Percentiles rank a stretch among this genome's conserved stretches.
Conservation (phyloP, 1,140 invertebrate species). For the Drosophila ambigua region DNA sequence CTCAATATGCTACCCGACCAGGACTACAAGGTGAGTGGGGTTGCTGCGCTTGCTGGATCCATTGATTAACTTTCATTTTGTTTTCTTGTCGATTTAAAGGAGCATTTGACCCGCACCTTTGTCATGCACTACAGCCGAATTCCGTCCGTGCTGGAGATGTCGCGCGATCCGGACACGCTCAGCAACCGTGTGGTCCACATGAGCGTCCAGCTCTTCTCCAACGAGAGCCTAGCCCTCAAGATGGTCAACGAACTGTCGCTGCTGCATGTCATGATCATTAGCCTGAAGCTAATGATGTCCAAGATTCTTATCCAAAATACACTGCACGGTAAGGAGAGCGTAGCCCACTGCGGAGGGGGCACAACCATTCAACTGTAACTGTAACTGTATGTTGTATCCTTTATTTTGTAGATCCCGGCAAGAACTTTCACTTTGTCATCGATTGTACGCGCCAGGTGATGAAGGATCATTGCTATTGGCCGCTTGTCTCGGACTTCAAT, state of each 20-base stretch:
- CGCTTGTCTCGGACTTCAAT: slow-evolving; percentile 97
- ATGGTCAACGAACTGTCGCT: slow-evolving; percentile 96
- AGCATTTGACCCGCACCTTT: slow-evolving; percentile 96
- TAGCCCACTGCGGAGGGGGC: too few species aligned
- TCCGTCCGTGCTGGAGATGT: slow-evolving; percentile 94
- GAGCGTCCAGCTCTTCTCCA: slow-evolving; percentile 97
- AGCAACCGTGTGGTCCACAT: slow-evolving; percentile 98
- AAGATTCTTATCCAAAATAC: slow-evolving; percentile 94
- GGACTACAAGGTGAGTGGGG: slow-evolving; percentile 97
- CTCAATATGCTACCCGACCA: slow-evolving; percentile 97
- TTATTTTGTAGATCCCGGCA: slow-evolving; percentile 87
- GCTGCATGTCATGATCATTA: slow-evolving; percentile 97
- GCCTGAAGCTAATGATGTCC: slow-evolving; percentile 96
- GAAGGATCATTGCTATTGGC: slow-evolving; percentile 99
- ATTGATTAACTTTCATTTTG: neutral
- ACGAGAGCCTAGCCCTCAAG: slow-evolving; percentile 93
- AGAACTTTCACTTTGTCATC: slow-evolving; percentile 95
- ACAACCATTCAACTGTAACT: neutral
- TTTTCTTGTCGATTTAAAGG: slow-evolving; percentile 85
- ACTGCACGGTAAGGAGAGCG: slow-evolving; percentile 88
- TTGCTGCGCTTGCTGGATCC: too few species aligned
- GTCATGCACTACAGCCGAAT: slow-evolving; percentile 98
- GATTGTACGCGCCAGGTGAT: slow-evolving; percentile 95
- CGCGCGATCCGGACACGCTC: slow-evolving; percentile 93
- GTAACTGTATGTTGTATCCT: slow-evolving; percentile 50